phyloP scores from a whole-genome alignment of 2,113 vertebrate genomes.

The Excalfactoria chinensis region DNA sequence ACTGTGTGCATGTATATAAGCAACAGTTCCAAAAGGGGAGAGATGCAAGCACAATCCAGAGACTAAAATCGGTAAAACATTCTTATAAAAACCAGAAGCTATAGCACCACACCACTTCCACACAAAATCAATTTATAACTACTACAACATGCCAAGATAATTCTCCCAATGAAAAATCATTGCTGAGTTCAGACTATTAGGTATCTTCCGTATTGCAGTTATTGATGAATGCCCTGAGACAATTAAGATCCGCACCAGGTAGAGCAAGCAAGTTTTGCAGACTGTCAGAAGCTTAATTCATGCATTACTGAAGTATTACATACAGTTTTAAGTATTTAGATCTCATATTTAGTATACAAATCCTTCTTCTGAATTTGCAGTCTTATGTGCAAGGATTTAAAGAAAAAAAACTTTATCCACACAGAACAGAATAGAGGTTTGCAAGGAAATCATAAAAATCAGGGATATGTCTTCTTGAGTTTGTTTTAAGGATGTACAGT shows the following conservation, averaged over 20 bases:
- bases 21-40: not conserved
- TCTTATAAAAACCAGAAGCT: not conserved
- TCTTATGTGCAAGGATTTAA: conserved; percentile 25
- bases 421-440: not conserved
- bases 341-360: conserved; percentile 33
- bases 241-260: conserved; percentile 1
- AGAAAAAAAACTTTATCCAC: not conserved
- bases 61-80: not conserved
- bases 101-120: not conserved
- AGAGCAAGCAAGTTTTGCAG: not conserved
- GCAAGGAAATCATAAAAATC: conserved; percentile 16
- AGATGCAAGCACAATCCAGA: not conserved
- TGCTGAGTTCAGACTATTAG: not conserved
- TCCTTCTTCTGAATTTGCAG: conserved; percentile 20
- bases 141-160: not conserved
- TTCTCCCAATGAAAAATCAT: not conserved
- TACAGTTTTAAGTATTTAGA: conserved; percentile 36
- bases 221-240: not conserved
- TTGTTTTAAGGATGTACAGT: not conserved
- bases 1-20: not conserved
- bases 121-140: not conserved
- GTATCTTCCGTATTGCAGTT: not conserved
- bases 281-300: not conserved
- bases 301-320: not conserved
- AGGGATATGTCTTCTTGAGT: conserved; percentile 7